Percentiles rank a stretch among this genome's conserved stretches.
Evolutionary conservation across 1,140 invertebrate genomes (phyloP).

Genomic region (Pseudoatta argentina): DNA sequence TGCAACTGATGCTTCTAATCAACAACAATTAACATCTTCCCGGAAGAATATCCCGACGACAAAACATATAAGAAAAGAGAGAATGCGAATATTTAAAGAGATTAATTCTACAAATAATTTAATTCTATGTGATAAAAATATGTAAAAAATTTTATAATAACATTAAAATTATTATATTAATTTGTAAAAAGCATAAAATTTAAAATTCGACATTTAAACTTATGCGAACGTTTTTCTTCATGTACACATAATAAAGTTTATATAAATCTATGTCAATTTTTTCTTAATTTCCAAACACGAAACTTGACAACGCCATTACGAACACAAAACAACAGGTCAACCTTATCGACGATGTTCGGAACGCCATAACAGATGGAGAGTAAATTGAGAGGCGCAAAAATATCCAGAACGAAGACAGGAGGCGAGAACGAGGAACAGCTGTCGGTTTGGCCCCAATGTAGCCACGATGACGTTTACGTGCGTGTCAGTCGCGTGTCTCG

Average conservation of each 20-base stretch:
- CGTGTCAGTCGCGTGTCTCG: slow-evolving; percentile 71
- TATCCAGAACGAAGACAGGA: slow-evolving; percentile 64
- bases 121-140: neutral
- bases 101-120: neutral
- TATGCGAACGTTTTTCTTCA: neutral
- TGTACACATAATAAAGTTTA: neutral
- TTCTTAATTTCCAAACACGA: slow-evolving; percentile 2
- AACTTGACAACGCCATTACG: slow-evolving; percentile 14
- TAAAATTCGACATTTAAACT: neutral
- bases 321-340: neutral
- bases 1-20: slow-evolving; percentile 23
- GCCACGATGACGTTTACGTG: slow-evolving; percentile 61
- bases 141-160: neutral
- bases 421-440: slow-evolving; percentile 68
- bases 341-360: slow-evolving; percentile 9
- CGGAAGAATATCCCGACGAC: neutral
- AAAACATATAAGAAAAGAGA: neutral
- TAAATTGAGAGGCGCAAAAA: slow-evolving; percentile 65
- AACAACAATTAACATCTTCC: slow-evolving; percentile 3
- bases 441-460: slow-evolving; percentile 70
- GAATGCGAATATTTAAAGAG: neutral
- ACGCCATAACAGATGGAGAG: neutral
- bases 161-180: slow-evolving; percentile 6
- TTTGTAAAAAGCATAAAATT: neutral
- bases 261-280: slow-evolving; percentile 28